Base-by-base conservation (phyloP, 1,140 invertebrate species). In the Drosophila repleta region DNA sequence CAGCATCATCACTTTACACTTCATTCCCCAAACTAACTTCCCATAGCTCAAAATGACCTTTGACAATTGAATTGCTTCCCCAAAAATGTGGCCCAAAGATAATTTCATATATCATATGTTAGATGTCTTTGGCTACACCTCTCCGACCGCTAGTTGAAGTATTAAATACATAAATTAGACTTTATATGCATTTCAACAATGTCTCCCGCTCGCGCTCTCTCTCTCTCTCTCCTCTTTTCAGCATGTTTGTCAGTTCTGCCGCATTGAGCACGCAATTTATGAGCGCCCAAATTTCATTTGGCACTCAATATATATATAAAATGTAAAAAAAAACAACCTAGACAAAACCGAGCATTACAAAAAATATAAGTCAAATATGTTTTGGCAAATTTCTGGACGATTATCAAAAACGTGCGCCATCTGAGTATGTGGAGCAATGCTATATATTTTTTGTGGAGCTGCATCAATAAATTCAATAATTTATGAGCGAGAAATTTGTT, bases 301-400 rank as follows among this genome's bases (percentile, higher is more conserved):
- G 41, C 24, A 35, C 35, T 11, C 20, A 48, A 49, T 43, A 21
- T 57, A 64, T 20, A 21, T 13, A 5, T 53, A 13, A 20, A 49
- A 48, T 39, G n/a, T 39, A 41, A 13, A 10, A 18, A 60, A 24
- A 62, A 61, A 24, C 39, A 67, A 32, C 11, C 17, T 39, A 45
- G 17, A n/a, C n/a, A n/a, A n/a, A n/a, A n/a, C n/a, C n/a, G n/a
- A 49, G 57, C 71, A 74, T 79, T 61, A 80, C 52, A 74, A 78
- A 78, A 71, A 75, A 65, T 45, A 57, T 39, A 39, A 39, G 48
- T 62, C 68, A 77, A 87, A 85, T 87, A 87, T 77, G 81, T 74
- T 85, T 81, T 87, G 84, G 61, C 74, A 72, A 87, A 81, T 87
- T 87, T 87, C 69, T 77, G 81, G 68, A 74, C 82, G 82, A 87